phyloP scores from a whole-genome alignment of 1,140 invertebrate genomes.

The Calosoma granatense region DNA sequence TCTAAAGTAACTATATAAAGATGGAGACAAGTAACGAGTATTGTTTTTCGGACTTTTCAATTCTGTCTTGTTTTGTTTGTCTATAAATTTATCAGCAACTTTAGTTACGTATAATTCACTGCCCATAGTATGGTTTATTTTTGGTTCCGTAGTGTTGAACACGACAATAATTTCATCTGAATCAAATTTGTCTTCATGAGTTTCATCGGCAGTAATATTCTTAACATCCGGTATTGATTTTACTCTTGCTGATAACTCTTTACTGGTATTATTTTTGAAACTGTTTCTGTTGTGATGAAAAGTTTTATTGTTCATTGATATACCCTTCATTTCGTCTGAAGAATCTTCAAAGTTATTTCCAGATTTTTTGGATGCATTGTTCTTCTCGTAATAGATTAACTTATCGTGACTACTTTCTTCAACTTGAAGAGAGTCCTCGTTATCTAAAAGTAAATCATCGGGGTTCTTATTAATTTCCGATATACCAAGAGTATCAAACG shows the following conservation, averaged over 20 bases:
- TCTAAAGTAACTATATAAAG: slow-evolving; percentile 50
- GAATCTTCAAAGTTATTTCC: not conserved
- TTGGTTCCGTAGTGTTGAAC: not conserved
- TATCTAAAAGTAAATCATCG: slow-evolving; percentile 37
- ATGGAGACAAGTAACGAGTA: slow-evolving; percentile 44
- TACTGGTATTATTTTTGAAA: not conserved
- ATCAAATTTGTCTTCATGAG: not conserved
- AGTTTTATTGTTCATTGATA: not conserved
- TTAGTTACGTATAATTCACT: not conserved
- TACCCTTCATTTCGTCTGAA: not conserved
- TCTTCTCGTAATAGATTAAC: slow-evolving; percentile 37
- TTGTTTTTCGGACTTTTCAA: not conserved
- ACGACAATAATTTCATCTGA: not conserved
- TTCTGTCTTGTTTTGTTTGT: not conserved
- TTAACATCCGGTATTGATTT: not conserved
- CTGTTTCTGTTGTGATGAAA: not conserved
- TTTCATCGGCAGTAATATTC: not conserved
- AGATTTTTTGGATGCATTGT: slow-evolving; percentile 11
- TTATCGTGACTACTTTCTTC: slow-evolving; percentile 41
- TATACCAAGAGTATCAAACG: slow-evolving; percentile 1
- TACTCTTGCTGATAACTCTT: not conserved
- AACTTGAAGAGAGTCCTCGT: slow-evolving; percentile 41
- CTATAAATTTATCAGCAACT: not conserved
- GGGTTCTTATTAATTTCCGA: slow-evolving; percentile 18
- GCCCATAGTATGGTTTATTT: not conserved